These are phyloP conservation scores for Epirrita christyi DNA, from an alignment of 2,888 invertebrate species.

Conservation along the genomic window DNA sequence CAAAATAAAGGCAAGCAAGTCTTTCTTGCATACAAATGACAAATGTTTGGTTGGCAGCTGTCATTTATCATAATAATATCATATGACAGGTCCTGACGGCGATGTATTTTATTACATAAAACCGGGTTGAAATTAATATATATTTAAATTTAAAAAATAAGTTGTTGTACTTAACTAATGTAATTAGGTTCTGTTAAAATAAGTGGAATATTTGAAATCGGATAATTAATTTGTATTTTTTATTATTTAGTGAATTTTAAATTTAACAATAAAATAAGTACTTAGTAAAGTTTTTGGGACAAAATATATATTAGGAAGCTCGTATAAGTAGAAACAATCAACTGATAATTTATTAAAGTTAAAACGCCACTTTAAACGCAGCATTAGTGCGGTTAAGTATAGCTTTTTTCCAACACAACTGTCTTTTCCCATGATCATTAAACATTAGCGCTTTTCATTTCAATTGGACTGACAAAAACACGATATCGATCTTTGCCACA, in stretches of 20 bases:
- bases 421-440: conserved; percentile 32
- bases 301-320: too few species aligned
- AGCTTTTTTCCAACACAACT: conserved; percentile 9
- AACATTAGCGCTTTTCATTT: conserved; percentile 20
- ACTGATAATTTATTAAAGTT: neutral
- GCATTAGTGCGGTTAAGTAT: neutral
- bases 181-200: too few species aligned
- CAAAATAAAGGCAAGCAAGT: conserved; percentile 50
- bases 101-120: conserved; percentile 31
- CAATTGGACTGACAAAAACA: conserved; percentile 18
- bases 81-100: conserved; percentile 23
- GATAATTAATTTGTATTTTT: too few species aligned
- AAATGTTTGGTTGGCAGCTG: conserved; percentile 55
- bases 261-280: too few species aligned
- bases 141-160: neutral
- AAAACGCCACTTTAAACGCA: neutral
- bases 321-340: neutral
- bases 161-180: too few species aligned
- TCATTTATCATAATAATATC: conserved; percentile 56
- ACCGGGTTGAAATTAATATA: conserved; percentile 1
- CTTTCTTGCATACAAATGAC: conserved; percentile 59
- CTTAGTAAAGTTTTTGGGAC: too few species aligned
- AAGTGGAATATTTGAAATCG: too few species aligned
- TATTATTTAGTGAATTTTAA: too few species aligned
- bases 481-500: neutral